phyloP scores from a whole-genome alignment of 2,888 invertebrate species.

The Oscheius sp. region DNA sequence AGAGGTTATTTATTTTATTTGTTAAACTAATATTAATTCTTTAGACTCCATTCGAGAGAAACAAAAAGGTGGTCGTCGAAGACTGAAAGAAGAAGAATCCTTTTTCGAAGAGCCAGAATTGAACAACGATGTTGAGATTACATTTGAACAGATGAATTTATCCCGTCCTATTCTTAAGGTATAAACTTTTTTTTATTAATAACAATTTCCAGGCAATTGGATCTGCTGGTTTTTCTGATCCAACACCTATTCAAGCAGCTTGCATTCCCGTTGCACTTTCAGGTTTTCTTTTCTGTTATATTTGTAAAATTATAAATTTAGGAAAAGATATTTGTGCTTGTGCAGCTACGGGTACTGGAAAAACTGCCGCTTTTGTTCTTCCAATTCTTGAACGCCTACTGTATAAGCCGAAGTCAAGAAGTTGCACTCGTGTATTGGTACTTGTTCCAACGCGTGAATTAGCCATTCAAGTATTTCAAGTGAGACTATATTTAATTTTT shows the following conservation, averaged over 20 bases:
- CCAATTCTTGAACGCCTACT: conserved; percentile 92
- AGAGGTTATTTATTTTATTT: conserved; percentile 25
- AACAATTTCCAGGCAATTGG: conserved; percentile 79
- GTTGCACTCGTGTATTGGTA: conserved; percentile 83
- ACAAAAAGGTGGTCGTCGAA: conserved; percentile 43
- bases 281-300: conserved; percentile 73
- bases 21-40: neutral
- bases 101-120: conserved; percentile 51
- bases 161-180: conserved; percentile 89
- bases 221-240: conserved; percentile 86
- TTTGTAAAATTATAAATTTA: neutral
- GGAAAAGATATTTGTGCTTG: conserved; percentile 89
- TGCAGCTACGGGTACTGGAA: conserved; percentile 92
- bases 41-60: conserved; percentile 54
- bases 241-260: conserved; percentile 94
- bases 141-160: conserved; percentile 88
- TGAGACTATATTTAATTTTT: conserved; percentile 71
- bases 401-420: conserved; percentile 80
- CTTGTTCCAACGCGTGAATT: conserved; percentile 95
- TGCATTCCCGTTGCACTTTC: conserved; percentile 91
- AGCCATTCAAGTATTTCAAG: conserved; percentile 96
- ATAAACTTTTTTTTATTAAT: neutral
- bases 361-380: conserved; percentile 98
- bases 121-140: conserved; percentile 43
- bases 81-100: conserved; percentile 35